These are phyloP conservation scores for Dallia pectoralis DNA, from an alignment of 2,797 vertebrate species.

Conservation along the genomic window DNA sequence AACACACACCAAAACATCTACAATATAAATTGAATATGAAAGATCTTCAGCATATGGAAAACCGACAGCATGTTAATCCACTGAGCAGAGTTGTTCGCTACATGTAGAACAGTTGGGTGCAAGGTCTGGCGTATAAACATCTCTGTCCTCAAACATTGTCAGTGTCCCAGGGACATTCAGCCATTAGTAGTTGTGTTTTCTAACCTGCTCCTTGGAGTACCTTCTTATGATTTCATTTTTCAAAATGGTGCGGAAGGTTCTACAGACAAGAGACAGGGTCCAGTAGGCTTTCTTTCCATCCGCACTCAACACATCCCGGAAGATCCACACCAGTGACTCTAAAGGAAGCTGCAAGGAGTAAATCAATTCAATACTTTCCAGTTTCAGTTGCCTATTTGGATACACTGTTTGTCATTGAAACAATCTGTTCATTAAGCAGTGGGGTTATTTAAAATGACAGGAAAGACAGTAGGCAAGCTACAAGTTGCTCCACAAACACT, in stretches of 20 bases:
- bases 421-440: background rate
- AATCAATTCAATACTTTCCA: background rate
- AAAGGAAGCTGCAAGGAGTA: background rate
- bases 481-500: too few species aligned
- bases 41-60: too few species aligned
- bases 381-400: background rate
- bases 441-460: background rate
- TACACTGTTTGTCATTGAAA: background rate
- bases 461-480: too few species aligned
- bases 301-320: background rate
- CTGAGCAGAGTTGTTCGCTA: background rate
- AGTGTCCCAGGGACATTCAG: background rate
- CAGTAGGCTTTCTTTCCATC: conserved; percentile 7
- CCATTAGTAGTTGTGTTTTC: background rate
- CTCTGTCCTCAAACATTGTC: background rate
- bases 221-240: conserved; percentile 10
- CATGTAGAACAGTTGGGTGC: background rate
- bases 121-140: background rate
- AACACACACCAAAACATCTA: background rate
- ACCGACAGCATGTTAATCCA: background rate
- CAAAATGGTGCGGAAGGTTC: conserved; percentile 10
- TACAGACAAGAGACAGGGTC: conserved; percentile 15
- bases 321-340: conserved; percentile 9
- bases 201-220: background rate
- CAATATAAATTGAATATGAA: background rate